Evolutionary conservation across 1,140 invertebrate species (phyloP).

Genomic region (Protaetia brevitarsis): DNA sequence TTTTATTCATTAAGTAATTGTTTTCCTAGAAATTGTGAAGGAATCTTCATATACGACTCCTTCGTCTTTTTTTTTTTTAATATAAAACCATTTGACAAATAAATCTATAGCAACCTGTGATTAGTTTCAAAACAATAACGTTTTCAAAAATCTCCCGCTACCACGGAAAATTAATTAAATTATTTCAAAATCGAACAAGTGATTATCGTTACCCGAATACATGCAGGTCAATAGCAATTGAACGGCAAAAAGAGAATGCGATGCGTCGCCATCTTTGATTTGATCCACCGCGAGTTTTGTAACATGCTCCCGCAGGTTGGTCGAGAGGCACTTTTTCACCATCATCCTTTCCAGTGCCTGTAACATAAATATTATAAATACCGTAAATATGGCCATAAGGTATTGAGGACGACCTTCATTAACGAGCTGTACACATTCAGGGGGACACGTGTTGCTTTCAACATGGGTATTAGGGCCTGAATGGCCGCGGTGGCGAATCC

Average conservation of each 20-base stretch:
- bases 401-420: conserved; percentile 51
- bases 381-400: conserved; percentile 27
- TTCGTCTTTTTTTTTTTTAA: no score
- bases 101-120: no score
- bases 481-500: conserved; percentile 50
- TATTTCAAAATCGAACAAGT: not conserved
- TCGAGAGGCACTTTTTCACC: conserved; percentile 55
- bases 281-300: conserved; percentile 72
- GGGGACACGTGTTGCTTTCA: conserved; percentile 41
- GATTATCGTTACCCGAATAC: conserved; percentile 63
- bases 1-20: no score
- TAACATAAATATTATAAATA: conserved; percentile 41
- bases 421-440: conserved; percentile 49
- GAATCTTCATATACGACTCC: no score
- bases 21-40: no score
- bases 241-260: conserved; percentile 65
- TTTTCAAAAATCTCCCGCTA: conserved; percentile 51
- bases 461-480: conserved; percentile 32
- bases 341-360: conserved; percentile 70
- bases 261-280: conserved; percentile 65
- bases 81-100: no score
- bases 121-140: no score
- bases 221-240: conserved; percentile 77
- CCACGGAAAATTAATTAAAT: not conserved
- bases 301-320: conserved; percentile 64